phyloP scores from a whole-genome alignment of 2,888 invertebrate species.

The Tenthredo notha region DNA sequence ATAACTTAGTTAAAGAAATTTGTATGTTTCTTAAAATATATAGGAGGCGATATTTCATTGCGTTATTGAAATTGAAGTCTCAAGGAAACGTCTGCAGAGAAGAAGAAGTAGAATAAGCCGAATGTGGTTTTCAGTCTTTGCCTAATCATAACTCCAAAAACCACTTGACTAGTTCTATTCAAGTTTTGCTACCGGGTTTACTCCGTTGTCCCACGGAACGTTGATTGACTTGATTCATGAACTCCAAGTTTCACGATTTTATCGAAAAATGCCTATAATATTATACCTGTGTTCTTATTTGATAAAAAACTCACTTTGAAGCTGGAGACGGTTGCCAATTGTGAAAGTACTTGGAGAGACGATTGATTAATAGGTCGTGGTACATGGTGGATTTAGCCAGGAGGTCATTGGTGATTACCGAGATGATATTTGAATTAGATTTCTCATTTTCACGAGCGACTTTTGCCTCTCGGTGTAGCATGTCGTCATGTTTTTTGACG shows the following conservation, averaged over 20 bases:
- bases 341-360: conserved; percentile 75
- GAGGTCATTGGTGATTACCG: conserved; percentile 71
- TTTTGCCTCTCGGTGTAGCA: conserved; percentile 63
- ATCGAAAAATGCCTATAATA: not conserved
- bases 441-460: conserved; percentile 33
- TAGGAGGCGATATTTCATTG: not conserved
- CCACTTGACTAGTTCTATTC: not conserved
- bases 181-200: not conserved
- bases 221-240: not conserved
- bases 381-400: conserved; percentile 79
- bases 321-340: conserved; percentile 79
- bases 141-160: not conserved
- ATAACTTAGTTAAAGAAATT: not conserved
- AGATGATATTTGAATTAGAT: conserved; percentile 18
- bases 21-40: not conserved
- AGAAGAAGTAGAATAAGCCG: not conserved
- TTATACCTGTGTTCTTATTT: not conserved
- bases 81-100: not conserved
- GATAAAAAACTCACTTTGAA: conserved; percentile 79
- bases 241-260: not conserved
- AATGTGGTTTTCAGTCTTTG: not conserved
- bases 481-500: conserved; percentile 69
- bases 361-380: conserved; percentile 78
- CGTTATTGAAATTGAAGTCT: not conserved
- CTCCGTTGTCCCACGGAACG: not conserved